A percentile compares a stretch with the other conserved stretches of the same genome.
These are phyloP conservation scores for Stegastes partitus DNA, from an alignment of 2,113 vertebrate species.

Conservation along the genomic window DNA sequence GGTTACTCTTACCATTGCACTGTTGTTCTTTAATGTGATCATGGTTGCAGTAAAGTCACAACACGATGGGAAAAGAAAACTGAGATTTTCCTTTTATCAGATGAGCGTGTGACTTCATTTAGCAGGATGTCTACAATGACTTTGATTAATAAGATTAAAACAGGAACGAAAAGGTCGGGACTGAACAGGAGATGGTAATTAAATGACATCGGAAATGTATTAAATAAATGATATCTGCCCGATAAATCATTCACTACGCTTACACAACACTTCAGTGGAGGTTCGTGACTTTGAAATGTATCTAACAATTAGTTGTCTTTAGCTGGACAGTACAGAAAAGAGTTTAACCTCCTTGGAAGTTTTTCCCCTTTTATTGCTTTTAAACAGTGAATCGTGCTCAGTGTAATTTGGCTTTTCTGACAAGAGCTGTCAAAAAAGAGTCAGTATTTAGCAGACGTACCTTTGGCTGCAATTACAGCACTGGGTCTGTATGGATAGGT, in stretches of 20 bases:
- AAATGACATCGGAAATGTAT: background rate
- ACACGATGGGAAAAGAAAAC: background rate
- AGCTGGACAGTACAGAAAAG: background rate
- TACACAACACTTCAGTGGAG: background rate
- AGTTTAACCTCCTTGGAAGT: no score
- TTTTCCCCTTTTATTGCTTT: no score
- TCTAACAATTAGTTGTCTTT: background rate
- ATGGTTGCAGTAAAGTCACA: background rate
- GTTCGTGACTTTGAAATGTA: background rate
- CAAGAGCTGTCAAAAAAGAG: no score
- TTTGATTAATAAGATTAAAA: background rate
- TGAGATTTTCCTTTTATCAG: background rate
- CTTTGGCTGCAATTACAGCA: no score
- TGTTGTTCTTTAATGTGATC: constrained; percentile 36
- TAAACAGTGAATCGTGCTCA: no score
- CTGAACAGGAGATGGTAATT: constrained; percentile 2
- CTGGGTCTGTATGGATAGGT: no score
- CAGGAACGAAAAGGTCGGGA: background rate
- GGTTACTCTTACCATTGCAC: constrained; percentile 34
- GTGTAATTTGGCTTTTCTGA: no score
- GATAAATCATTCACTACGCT: constrained; percentile 39
- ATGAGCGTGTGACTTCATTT: background rate
- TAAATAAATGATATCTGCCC: constrained; percentile 28
- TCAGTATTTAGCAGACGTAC: no score
- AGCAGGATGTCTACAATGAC: background rate